Evolutionary conservation across 1,140 invertebrate genomes (phyloP), one percentile per base, ranked within the genome.

Genomic region (Aradophagus sp.): DNA sequence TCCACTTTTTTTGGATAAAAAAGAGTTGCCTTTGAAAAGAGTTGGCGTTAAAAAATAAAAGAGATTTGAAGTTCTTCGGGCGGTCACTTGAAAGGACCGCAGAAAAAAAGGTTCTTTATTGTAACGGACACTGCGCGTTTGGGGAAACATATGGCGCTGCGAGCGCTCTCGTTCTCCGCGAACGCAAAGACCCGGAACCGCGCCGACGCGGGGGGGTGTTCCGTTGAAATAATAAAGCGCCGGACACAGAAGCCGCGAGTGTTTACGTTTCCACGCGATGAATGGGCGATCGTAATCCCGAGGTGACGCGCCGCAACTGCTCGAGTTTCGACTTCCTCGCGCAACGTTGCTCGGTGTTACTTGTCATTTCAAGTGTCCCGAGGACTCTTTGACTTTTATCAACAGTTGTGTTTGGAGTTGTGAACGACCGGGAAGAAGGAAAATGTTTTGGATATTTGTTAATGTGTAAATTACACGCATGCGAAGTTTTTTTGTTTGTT

Each of bases 221-320:
- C n/a, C n/a, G 71, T 76, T 82, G 77, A 80, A 82, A 82, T 80
- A 81, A 82, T 81, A 83, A 83, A 83, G 76, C 78, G 56, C 59
- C 45, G 45, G 31, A 53, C 36, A 74, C 20, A 74, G 71, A 73
- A 67, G 69, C 50, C 29, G 36, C 44, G 61, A 71, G 45, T 81
- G 78, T 82, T 80, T 82, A 77, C 80, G 68, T 80, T 82, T 80
- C 71, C 61, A 78, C 73, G 66, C 45, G 52, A n/a, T n/a, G 48
- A 71, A 77, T 59, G 69, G 61, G 32, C 58, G 66, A 41, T 62
- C 38, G 36, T 72, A 73, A 76, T 77, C 69, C 59, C 48, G 53
- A 73, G 72, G 73, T 73, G 79, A 81, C 68, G 53, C 56, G 31
- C 15, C 35, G 50, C 80, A 80, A 78, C 77, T 79, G 79, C 8